Evolutionary conservation across 2,888 invertebrate genomes (phyloP).

Genomic region (Lordiphosa andalusiaca): DNA sequence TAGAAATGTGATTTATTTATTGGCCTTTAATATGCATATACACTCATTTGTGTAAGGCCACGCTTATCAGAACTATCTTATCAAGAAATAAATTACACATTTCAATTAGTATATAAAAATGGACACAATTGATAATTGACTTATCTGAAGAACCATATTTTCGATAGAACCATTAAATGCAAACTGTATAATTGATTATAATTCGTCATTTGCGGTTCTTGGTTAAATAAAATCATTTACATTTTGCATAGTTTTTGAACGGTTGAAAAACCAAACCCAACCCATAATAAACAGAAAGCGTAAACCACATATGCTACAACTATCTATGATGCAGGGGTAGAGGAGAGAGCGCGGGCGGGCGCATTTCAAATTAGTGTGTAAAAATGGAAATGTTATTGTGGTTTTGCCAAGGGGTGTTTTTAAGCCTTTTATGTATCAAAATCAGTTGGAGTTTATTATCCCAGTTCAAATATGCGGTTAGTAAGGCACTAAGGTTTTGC

Average conservation of each 20-base stretch:
- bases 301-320: slow-evolving; percentile 33
- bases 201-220: slow-evolving; percentile 1
- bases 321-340: too few species aligned
- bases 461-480: slow-evolving; percentile 30
- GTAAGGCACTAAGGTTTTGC: slow-evolving; percentile 1
- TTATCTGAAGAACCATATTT: neutral
- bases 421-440: slow-evolving; percentile 10
- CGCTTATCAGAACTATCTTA: too few species aligned
- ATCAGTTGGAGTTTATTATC: slow-evolving; percentile 22
- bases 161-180: too few species aligned
- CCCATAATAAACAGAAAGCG: slow-evolving; percentile 24
- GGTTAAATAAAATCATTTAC: neutral
- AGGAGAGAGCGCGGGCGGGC: neutral
- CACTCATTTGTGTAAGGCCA: too few species aligned
- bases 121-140: too few species aligned
- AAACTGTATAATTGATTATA: too few species aligned
- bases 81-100: neutral
- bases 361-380: slow-evolving; percentile 30
- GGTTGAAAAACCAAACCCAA: too few species aligned
- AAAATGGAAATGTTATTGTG: slow-evolving; percentile 36
- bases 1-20: too few species aligned
- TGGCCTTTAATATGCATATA: too few species aligned
- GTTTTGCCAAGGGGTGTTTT: slow-evolving; percentile 17
- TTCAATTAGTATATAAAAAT: too few species aligned
- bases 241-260: too few species aligned